Conservation (phyloP, 92 coral and sea anemone genomes). For the Umimayanthus kanabou region DNA sequence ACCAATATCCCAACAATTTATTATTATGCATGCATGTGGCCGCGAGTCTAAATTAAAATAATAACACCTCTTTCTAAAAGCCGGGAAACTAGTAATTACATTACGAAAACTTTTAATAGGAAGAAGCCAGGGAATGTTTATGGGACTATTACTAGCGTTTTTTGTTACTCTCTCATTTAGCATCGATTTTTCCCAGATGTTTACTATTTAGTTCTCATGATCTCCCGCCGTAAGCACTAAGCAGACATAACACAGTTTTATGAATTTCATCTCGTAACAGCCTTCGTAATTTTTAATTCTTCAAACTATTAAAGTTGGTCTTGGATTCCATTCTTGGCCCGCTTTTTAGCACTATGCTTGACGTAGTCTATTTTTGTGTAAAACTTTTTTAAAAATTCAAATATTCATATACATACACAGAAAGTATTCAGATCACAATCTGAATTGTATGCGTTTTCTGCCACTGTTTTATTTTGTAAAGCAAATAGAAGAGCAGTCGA, state of each 20-base stretch:
- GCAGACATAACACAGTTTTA: not conserved
- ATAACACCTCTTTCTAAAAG: constrained; percentile 41
- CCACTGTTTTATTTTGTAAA: constrained; percentile 10
- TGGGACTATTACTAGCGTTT: constrained; percentile 22
- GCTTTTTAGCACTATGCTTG: not conserved
- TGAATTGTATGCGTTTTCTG: not conserved
- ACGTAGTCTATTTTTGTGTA: not conserved
- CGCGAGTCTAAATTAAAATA: constrained; percentile 37
- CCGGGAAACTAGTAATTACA: constrained; percentile 43
- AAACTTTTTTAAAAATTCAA: not conserved
- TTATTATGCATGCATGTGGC: constrained; percentile 38
- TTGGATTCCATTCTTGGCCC: not conserved
- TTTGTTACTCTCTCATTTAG: constrained; percentile 45
- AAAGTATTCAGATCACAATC: not conserved
- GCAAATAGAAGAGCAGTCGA: not conserved
- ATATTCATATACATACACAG: not conserved
- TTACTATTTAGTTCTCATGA: not conserved
- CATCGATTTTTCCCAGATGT: constrained; percentile 23
- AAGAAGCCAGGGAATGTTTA: constrained; percentile 20
- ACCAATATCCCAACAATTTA: constrained; percentile 39
- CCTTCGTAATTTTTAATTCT: not conserved
- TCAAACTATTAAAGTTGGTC: not conserved
- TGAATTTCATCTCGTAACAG: not conserved
- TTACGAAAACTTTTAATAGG: constrained; percentile 44
- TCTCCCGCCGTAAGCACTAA: constrained; percentile 24